A percentile compares a stretch with the other conserved stretches of the same genome.
phyloP scores from a whole-genome alignment of 1,140 invertebrate genomes.

The Caenorhabditis remanei region DNA sequence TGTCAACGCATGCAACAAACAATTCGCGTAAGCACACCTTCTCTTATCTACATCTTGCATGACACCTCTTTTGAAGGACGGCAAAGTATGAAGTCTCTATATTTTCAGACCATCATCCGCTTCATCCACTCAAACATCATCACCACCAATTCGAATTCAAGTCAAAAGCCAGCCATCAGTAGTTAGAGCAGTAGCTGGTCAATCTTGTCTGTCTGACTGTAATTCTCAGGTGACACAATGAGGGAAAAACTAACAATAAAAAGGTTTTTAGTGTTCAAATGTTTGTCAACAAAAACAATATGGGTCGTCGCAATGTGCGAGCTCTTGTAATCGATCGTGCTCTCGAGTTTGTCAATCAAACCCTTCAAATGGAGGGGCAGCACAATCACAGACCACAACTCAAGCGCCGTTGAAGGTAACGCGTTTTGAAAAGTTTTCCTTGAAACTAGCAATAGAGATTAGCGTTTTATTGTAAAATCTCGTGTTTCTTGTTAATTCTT shows the following conservation, averaged over 20 bases:
- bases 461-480: no score
- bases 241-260: neutral
- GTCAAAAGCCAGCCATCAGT: neutral
- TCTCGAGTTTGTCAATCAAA: conserved; percentile 51
- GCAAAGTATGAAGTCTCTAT: neutral
- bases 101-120: neutral
- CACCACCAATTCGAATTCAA: neutral
- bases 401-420: conserved; percentile 32
- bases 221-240: neutral
- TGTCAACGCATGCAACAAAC: conserved; percentile 50
- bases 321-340: conserved; percentile 58
- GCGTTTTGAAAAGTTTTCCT: no score
- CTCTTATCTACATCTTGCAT: neutral
- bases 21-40: conserved; percentile 14
- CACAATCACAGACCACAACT: neutral
- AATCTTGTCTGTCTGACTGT: conserved; percentile 35
- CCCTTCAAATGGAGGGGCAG: neutral
- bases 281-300: conserved; percentile 54
- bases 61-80: neutral
- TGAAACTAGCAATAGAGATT: no score
- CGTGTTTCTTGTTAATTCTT: no score
- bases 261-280: conserved; percentile 45
- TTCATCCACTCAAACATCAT: neutral
- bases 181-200: conserved; percentile 18
- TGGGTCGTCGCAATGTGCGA: conserved; percentile 25